phyloP scores from a whole-genome alignment of 2,797 vertebrate species.

The Tangara arthus region DNA sequence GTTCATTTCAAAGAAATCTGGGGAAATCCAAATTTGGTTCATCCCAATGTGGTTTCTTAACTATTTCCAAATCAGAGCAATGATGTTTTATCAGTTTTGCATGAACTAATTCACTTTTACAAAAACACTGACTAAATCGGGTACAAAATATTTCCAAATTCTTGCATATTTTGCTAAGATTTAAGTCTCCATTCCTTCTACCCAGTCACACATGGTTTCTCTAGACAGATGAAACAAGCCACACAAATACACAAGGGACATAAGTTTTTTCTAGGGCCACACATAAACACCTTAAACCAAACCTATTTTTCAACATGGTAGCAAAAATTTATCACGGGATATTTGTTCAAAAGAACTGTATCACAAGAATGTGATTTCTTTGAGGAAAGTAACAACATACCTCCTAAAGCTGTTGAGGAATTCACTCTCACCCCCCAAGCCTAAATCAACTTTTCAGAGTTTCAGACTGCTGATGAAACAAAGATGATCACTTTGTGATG shows the following conservation, averaged over 20 bases:
- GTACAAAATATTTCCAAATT: neutral
- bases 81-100: neutral
- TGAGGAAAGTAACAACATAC: neutral
- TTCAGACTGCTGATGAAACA: neutral
- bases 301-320: neutral
- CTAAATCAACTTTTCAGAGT: neutral
- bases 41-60: neutral
- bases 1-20: neutral
- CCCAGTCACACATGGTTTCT: neutral
- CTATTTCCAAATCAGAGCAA: neutral
- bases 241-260: fast-evolving
- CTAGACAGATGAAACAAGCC: neutral
- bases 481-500: neutral
- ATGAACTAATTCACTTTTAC: neutral
- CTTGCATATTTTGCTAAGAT: neutral
- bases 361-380: neutral
- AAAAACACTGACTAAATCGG: neutral
- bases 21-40: neutral
- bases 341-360: neutral
- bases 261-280: neutral
- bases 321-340: neutral
- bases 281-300: neutral
- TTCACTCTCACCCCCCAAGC: neutral
- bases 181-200: neutral
- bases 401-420: neutral